Evolutionary conservation across 2,113 vertebrate species (phyloP).

Genomic region (Chamaea fasciata): DNA sequence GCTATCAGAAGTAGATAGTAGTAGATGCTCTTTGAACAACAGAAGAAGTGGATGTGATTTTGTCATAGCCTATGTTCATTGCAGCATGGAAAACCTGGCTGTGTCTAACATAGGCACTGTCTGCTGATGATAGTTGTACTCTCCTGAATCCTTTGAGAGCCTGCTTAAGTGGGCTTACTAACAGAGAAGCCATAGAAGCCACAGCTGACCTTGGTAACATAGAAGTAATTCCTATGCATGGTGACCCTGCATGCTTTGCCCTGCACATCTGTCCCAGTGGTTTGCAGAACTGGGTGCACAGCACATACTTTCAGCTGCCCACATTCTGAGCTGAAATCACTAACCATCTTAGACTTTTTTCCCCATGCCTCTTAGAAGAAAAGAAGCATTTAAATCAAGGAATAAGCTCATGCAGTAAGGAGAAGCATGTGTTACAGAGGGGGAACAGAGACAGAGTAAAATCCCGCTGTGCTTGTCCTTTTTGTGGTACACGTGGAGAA

Average conservation of each 20-base stretch:
- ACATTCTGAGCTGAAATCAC: not conserved
- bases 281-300: not conserved
- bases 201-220: not conserved
- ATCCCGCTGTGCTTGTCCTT: conserved; percentile 63
- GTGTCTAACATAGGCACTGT: accelerated
- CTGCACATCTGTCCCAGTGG: not conserved
- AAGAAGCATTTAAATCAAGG: conserved; percentile 13
- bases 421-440: not conserved
- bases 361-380: not conserved
- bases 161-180: not conserved
- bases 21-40: not conserved
- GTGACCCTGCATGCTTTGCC: not conserved
- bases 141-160: not conserved
- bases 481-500: conserved; percentile 55
- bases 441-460: conserved; percentile 41
- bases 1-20: not conserved
- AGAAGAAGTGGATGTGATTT: not conserved
- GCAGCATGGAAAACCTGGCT: not conserved
- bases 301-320: not conserved
- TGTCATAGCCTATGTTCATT: not conserved
- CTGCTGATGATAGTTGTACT: not conserved
- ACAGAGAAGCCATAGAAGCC: not conserved
- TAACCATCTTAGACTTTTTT: not conserved
- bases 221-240: accelerated
- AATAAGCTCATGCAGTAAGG: not conserved